Conservation (phyloP, 2,888 invertebrate genomes). For the Liposcelis brunnea region DNA sequence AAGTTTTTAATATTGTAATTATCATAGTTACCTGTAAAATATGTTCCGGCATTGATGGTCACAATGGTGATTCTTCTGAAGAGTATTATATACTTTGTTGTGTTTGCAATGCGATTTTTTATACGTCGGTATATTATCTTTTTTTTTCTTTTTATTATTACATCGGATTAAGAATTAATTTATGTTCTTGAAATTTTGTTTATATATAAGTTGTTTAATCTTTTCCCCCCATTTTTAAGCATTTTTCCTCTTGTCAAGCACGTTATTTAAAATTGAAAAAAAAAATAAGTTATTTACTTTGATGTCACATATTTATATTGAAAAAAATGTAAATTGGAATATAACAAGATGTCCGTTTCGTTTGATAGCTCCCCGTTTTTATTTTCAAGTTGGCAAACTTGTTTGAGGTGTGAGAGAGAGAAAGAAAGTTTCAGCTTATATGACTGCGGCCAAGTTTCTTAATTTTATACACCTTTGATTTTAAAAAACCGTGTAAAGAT, state of each 20-base stretch:
- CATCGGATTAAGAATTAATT: neutral
- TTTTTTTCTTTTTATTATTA: constrained; percentile 2
- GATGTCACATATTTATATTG: constrained; percentile 1
- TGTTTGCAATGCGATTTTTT: no score
- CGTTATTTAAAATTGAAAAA: neutral
- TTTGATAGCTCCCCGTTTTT: neutral
- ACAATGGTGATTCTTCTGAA: no score
- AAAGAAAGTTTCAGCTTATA: neutral
- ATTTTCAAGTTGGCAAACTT: neutral
- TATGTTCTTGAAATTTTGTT: neutral
- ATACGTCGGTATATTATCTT: no score
- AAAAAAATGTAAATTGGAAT: constrained; percentile 9
- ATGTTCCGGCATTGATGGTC: no score
- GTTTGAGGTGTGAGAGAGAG: neutral
- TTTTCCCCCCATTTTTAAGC: neutral
- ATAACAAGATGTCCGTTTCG: neutral
- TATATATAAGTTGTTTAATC: constrained; percentile 2
- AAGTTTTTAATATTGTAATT: no score
- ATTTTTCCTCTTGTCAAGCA: neutral
- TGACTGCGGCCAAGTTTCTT: no score
- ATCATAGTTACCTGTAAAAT: no score
- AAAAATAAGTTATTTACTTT: neutral
- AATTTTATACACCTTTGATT: no score
- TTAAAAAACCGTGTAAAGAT: no score
- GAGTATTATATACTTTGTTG: no score